Evolutionary conservation across 2,113 vertebrate genomes (phyloP), one percentile per base, ranked within the genome.

Genomic region (Perca fluviatilis): DNA sequence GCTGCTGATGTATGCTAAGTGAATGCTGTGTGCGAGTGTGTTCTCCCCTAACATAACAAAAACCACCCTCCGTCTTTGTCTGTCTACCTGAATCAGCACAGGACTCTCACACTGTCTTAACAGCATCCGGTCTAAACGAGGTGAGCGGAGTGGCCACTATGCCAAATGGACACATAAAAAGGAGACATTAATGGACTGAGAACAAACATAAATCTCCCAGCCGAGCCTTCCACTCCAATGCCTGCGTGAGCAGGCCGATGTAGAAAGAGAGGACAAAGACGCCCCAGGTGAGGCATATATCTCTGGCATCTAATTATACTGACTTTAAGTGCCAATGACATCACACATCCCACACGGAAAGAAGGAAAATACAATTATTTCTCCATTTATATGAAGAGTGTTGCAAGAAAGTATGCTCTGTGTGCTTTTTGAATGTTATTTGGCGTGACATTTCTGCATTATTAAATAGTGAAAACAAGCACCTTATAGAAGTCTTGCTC

Each of bases 141-240:
- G 84, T 84, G 90, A 90, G 79, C 43, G 15, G 74, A 91, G 86
- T 85, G 87, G 80, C 76, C 85, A 27, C 87, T 79, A 60, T 84
- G 90, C 89, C 91, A 93, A 94, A 93, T 87, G 88, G 89, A 92
- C 90, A 89, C 86, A 92, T 89, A 92, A 93, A 92, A 89, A 82
- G 43, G 49, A 74, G 75, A 85, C 89, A 80, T 91, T 92, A 94
- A 94, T 93, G 87, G 92, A 93, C 80, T 90, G 90, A 82, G 49
- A 74, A 82, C 68, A 18, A 25, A n/a, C 75, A 90, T 93, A 90
- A 93, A 93, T 92, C 91, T 84, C 61, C 57, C 69, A 49, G 69
- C 70, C 6, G 10, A 65, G 76, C 25, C 77, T 58, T 76, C 30
- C 47, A 21, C 65, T 84, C 82, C 79, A 47, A 19, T 36, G 85